phyloP scores from a whole-genome alignment of 2,797 vertebrate genomes.

The Miichthys miiuy region DNA sequence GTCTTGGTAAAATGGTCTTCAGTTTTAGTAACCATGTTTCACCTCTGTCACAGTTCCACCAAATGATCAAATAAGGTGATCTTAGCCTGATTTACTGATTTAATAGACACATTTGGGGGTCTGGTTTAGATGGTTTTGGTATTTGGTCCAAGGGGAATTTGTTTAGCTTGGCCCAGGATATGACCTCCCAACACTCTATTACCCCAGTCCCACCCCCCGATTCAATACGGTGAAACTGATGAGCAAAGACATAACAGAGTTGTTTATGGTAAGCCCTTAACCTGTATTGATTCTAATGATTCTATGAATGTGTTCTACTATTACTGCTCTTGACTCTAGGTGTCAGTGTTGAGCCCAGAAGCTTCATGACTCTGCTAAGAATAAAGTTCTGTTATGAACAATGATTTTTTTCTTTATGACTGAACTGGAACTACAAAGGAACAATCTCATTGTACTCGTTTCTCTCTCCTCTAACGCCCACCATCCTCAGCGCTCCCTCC shows the following conservation, averaged over 20 bases:
- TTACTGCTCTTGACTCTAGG: background rate
- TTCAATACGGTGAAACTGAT: constrained; percentile 15
- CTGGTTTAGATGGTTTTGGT: constrained; percentile 28
- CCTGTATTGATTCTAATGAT: constrained; percentile 44
- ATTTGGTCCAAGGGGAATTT: constrained; percentile 22
- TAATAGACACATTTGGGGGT: background rate
- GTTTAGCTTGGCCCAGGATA: constrained; percentile 18
- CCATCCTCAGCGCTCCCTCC: constrained; percentile 53
- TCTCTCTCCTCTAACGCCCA: constrained; percentile 54
- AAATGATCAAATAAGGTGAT: constrained; percentile 42
- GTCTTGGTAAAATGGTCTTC: background rate
- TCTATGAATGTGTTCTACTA: constrained; percentile 11
- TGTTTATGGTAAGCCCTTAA: constrained; percentile 66
- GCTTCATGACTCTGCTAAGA: constrained; percentile 15
- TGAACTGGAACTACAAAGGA: constrained; percentile 62
- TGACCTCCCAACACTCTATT: constrained; percentile 1
- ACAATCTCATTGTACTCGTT: constrained; percentile 70
- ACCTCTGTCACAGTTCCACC: background rate
- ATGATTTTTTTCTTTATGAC: background rate
- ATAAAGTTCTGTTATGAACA: background rate
- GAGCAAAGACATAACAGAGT: constrained; percentile 11
- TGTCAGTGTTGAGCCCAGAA: constrained; percentile 4
- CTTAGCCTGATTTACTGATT: too few species aligned
- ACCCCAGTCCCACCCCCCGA: background rate
- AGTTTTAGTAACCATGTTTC: background rate